phyloP scores from a whole-genome alignment of 2,797 vertebrate species.

The Myripristis jacobus region DNA sequence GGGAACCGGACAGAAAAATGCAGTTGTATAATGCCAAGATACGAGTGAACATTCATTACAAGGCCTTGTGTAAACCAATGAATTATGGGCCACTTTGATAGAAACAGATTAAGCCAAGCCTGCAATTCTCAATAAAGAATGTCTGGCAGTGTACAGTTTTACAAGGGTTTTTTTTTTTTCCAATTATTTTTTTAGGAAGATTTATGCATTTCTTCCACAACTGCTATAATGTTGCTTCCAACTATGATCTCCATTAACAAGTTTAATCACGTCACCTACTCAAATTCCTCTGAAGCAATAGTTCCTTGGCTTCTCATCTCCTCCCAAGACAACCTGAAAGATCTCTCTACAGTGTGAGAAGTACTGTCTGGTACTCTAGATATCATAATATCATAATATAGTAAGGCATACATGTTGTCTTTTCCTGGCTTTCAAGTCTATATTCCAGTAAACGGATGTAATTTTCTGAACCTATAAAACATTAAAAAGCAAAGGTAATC shows the following conservation, averaged over 20 bases:
- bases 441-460: too few relatives aligned
- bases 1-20: neutral
- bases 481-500: too few relatives aligned
- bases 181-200: neutral
- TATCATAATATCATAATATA: too few relatives aligned
- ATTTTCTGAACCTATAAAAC: too few relatives aligned
- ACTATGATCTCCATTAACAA: too few relatives aligned
- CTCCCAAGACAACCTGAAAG: neutral
- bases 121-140: neutral
- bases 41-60: slow-evolving; percentile 15
- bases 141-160: neutral
- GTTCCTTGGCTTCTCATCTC: neutral
- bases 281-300: too few relatives aligned
- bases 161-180: neutral
- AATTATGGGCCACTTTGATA: neutral
- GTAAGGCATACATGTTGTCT: too few relatives aligned
- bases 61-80: neutral
- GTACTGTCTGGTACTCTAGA: too few relatives aligned
- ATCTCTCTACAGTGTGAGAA: too few relatives aligned
- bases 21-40: neutral
- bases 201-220: neutral
- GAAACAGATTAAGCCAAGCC: neutral
- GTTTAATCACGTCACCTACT: too few relatives aligned
- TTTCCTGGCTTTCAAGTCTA: too few relatives aligned
- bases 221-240: too few relatives aligned